These are phyloP conservation scores for Mamestra brassicae DNA, from an alignment of 2,888 invertebrate species.

Conservation along the genomic window DNA sequence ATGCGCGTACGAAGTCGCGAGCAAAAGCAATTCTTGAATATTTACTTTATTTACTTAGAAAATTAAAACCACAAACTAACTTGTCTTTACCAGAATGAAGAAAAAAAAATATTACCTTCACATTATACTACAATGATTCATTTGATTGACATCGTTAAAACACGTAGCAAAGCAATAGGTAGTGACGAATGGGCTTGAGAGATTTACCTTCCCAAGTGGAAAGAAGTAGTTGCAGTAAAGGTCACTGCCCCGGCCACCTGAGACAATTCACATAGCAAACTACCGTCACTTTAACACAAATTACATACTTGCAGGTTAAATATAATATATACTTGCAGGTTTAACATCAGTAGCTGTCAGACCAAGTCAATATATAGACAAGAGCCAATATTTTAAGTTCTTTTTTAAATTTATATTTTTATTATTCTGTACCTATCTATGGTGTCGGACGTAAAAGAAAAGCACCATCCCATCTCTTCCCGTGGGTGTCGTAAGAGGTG, in stretches of 20 bases:
- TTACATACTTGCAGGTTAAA: not conserved
- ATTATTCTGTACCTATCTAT: no score
- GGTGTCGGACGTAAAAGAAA: no score
- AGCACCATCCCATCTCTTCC: no score
- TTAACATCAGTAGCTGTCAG: no score
- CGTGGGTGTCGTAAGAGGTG: no score
- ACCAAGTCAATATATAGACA: no score
- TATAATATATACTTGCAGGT: no score
- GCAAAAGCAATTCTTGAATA: not conserved
- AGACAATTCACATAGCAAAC: slow-evolving; percentile 13
- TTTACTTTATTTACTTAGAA: not conserved
- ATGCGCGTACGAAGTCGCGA: no score
- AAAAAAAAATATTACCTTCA: slow-evolving; percentile 21
- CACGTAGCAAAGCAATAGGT: not conserved
- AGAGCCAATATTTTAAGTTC: no score
- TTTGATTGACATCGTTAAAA: not conserved
- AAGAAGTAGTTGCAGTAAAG: slow-evolving; percentile 4
- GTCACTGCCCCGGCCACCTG: slow-evolving; percentile 17
- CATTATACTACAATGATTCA: slow-evolving; percentile 30
- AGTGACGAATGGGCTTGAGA: slow-evolving; percentile 17
- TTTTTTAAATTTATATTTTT: no score
- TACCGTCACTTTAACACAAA: not conserved
- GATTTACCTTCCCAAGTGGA: slow-evolving; percentile 9
- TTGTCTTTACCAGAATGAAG: not conserved
- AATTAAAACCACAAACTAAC: not conserved